phyloP scores from a whole-genome alignment of 1,140 invertebrate species.

The Mercenaria mercenaria region DNA sequence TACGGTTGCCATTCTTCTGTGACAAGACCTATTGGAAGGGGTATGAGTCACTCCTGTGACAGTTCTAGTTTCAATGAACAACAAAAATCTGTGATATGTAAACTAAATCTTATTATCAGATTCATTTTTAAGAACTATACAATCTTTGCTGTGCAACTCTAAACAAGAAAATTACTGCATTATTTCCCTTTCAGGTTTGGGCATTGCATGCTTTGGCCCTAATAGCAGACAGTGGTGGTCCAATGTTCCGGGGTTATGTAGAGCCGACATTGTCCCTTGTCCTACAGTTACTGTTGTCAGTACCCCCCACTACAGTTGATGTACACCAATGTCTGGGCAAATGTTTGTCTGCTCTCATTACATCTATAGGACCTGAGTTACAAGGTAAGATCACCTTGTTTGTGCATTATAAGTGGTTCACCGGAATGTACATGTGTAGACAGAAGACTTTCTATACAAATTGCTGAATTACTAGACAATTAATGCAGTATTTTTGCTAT shows the following conservation, averaged over 20 bases:
- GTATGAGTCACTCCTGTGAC: too few relatives aligned
- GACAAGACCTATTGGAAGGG: too few relatives aligned
- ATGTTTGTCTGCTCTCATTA: constrained; percentile 96
- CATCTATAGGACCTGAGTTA: constrained; percentile 98
- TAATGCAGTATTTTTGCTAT: too few relatives aligned
- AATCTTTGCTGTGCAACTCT: too few relatives aligned
- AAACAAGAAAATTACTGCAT: too few relatives aligned
- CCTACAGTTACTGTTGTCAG: constrained; percentile 95
- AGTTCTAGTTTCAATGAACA: too few relatives aligned
- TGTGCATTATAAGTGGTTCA: too few relatives aligned
- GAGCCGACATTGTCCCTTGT: constrained; percentile 96
- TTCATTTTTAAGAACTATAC: too few relatives aligned
- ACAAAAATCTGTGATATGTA: too few relatives aligned
- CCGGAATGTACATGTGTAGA: too few relatives aligned
- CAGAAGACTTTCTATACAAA: background rate
- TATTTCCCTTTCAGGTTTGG: constrained; percentile 91
- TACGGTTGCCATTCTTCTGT: too few relatives aligned
- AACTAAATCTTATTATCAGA: too few relatives aligned
- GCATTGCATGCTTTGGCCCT: constrained; percentile 97
- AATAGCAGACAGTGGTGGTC: constrained; percentile 98
- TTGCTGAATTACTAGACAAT: background rate
- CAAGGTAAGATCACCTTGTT: constrained; percentile 90
- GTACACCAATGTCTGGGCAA: constrained; percentile 98
- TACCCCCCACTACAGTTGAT: constrained; percentile 95
- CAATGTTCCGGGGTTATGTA: constrained; percentile 99